Evolutionary conservation across 2,888 invertebrate genomes (phyloP).

Genomic region (Pilophorus perplexus): DNA sequence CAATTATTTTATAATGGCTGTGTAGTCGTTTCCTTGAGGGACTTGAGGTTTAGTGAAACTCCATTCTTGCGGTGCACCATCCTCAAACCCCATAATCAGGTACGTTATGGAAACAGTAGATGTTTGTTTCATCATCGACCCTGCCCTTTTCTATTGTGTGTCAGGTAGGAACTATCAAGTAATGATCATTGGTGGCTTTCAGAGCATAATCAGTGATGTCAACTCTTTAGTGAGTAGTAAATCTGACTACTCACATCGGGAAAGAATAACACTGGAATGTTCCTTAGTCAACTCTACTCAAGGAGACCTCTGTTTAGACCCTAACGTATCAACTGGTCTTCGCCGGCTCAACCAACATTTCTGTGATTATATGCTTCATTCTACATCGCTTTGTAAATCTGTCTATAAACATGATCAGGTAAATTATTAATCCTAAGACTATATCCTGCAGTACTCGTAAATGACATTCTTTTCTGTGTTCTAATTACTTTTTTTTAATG

Average conservation of each 20-base stretch:
- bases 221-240: conserved; percentile 57
- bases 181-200: conserved; percentile 41
- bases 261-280: conserved; percentile 75
- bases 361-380: conserved; percentile 65
- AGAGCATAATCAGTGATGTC: conserved; percentile 66
- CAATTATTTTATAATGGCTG: conserved; percentile 88
- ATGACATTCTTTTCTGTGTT: no score
- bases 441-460: no score
- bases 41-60: conserved; percentile 78
- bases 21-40: conserved; percentile 85
- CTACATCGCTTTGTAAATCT: conserved; percentile 62
- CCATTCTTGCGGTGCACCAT: conserved; percentile 80
- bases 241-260: conserved; percentile 69
- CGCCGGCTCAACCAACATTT: conserved; percentile 60
- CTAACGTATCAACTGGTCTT: conserved; percentile 76
- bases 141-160: not conserved
- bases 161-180: not conserved
- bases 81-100: conserved; percentile 82
- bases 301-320: conserved; percentile 85
- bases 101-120: no score
- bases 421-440: not conserved
- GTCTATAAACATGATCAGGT: conserved; percentile 11
- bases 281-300: conserved; percentile 81
- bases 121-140: no score
- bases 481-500: not conserved